These are phyloP conservation scores for Paraescarpia echinospica DNA, from an alignment of 1,140 invertebrate species.

Conservation along the genomic window DNA sequence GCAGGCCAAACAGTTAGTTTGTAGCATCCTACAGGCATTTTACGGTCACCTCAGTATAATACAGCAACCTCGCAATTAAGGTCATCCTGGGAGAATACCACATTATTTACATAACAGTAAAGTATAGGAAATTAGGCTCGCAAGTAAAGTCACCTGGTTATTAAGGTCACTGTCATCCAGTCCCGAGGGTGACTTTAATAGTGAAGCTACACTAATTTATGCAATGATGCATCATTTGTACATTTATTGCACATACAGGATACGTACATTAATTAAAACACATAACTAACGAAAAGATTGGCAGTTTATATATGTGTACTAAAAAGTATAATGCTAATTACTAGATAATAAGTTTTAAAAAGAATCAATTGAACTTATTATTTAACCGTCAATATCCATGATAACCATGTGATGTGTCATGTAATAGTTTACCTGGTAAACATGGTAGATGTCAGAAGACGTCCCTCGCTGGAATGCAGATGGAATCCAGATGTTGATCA, in stretches of 20 bases:
- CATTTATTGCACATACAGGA: too few species aligned
- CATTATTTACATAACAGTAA: too few species aligned
- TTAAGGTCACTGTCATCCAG: too few species aligned
- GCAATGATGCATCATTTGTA: too few species aligned
- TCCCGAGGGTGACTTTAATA: too few species aligned
- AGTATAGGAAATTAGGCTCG: too few species aligned
- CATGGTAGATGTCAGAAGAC: slow-evolving; percentile 76
- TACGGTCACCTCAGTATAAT: too few species aligned
- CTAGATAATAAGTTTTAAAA: not conserved
- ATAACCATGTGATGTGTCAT: not conserved
- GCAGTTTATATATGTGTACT: too few species aligned
- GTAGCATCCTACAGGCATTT: not conserved
- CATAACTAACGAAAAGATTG: not conserved
- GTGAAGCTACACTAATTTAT: too few species aligned
- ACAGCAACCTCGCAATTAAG: too few species aligned
- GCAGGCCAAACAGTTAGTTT: not conserved
- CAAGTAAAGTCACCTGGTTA: too few species aligned
- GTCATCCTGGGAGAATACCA: too few species aligned
- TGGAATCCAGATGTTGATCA: slow-evolving; percentile 89
- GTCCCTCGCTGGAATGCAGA: slow-evolving; percentile 81
- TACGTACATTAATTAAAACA: not conserved
- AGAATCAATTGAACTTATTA: not conserved
- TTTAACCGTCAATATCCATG: not conserved
- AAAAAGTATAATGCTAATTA: not conserved
- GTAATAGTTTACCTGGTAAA: slow-evolving; percentile 73